Evolutionary conservation across 2,797 vertebrate genomes (phyloP).

Genomic region (Oreortyx pictus): DNA sequence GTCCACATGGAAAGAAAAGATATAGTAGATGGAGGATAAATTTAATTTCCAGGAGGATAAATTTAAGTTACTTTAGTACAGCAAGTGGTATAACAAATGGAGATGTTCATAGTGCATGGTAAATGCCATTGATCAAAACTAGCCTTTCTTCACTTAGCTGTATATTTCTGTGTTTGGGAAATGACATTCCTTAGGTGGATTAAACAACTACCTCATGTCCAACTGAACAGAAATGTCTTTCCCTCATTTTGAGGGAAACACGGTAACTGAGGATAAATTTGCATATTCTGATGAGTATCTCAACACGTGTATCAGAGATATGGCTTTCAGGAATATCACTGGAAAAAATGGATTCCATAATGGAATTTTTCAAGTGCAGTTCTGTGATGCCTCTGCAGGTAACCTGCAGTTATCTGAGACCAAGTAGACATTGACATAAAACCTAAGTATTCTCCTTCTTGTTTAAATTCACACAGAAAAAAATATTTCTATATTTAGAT

Average conservation of each 20-base stretch:
- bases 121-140: neutral
- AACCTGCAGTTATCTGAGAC: neutral
- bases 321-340: neutral
- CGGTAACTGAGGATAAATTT: neutral
- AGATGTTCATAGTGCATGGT: neutral
- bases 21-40: neutral
- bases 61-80: neutral
- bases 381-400: neutral
- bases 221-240: neutral
- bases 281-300: neutral
- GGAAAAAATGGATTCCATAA: neutral
- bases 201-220: neutral
- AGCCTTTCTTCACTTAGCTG: neutral
- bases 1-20: neutral
- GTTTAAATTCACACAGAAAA: neutral
- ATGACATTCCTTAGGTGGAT: neutral
- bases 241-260: neutral
- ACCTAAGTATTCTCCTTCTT: neutral
- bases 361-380: neutral
- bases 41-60: neutral
- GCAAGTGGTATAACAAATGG: neutral
- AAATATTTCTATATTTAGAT: neutral
- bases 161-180: neutral
- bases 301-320: fast-evolving
- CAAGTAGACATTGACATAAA: neutral